Base-by-base conservation (phyloP, 2,888 invertebrate genomes). In the Cancer borealis region DNA sequence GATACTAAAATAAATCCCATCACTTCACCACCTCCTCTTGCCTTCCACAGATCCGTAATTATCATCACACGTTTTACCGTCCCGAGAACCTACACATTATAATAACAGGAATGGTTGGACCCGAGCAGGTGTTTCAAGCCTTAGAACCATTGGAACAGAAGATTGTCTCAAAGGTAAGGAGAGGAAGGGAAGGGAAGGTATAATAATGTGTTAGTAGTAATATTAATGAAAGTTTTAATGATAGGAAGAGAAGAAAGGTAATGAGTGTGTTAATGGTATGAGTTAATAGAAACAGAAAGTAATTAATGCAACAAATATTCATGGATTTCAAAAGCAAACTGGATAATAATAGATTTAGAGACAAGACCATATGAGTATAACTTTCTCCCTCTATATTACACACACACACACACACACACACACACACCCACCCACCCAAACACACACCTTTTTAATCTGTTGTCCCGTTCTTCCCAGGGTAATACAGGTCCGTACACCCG, bases 81-180 rank as follows among this genome's bases (percentile, higher is more conserved):
- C 98, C 99, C 1, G 98, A 98, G 96, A 99, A 99, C 96, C 97
- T 99, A 94, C 98, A 98, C 95, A 97, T 99, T 3, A 98, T 99
- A 93, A 97, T 99, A 92, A 98, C 98, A 21, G 99, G 99, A 0
- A 98, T 98, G 97, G 98, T 99, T 30, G 97, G 98, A 90, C 97
- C 98, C 0, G 97, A 97, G 21, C 97, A 98, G 96, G 97, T 99
- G 3, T 98, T 99, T 96, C 97, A 97, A 96, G 97, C 98, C 4
- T 96, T 99, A 93, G 97, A 97, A 92, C 97, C 97, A 4, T 97
- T 98, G 0, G 98, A 99, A 96, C 97, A 98, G 96, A 98, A 98
- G 97, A 98, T 98, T 96, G 6, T 95, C 14, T 49, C 88, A 30
- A 96, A 95, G 93, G 95, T 95, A 47, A 87, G 95, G 47, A n/a